phyloP scores from a whole-genome alignment of 2,888 invertebrate genomes.

The Cerastoderma edule region DNA sequence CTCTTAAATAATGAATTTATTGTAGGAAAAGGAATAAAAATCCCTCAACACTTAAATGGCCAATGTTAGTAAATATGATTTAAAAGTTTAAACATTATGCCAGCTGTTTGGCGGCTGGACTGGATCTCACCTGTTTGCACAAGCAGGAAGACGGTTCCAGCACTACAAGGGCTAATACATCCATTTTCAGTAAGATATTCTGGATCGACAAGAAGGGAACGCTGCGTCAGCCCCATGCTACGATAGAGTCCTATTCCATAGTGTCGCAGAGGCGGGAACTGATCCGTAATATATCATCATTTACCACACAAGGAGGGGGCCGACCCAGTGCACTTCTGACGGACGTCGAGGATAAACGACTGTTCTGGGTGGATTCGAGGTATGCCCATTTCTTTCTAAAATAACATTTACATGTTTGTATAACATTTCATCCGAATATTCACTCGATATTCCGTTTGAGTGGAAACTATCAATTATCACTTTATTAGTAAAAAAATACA shows the following conservation, averaged over 20 bases:
- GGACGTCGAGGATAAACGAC: conserved; percentile 36
- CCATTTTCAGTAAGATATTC: conserved; percentile 53
- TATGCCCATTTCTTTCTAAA: no score
- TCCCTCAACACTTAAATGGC: conserved; percentile 16
- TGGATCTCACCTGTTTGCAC: no score
- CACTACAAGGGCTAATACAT: no score
- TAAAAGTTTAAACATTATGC: conserved; percentile 22
- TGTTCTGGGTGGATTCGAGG: conserved; percentile 59
- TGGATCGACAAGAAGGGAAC: conserved; percentile 50
- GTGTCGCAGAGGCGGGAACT: conserved; percentile 29
- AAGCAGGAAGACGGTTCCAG: no score
- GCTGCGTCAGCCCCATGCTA: conserved; percentile 22
- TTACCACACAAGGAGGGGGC: conserved; percentile 24
- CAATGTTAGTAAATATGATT: conserved; percentile 13
- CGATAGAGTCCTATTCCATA: conserved; percentile 50
- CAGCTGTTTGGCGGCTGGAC: conserved; percentile 32
- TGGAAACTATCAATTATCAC: no score
- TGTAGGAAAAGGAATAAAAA: conserved; percentile 21
- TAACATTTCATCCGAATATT: no score
- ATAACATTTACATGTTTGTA: no score
- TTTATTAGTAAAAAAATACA: no score
- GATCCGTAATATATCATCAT: conserved; percentile 38
- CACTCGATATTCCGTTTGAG: no score
- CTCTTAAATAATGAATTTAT: conserved; percentile 4
- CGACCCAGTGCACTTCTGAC: conserved; percentile 43